Conservation (phyloP, 23 tunicate species). For the Diplosoma virens region DNA sequence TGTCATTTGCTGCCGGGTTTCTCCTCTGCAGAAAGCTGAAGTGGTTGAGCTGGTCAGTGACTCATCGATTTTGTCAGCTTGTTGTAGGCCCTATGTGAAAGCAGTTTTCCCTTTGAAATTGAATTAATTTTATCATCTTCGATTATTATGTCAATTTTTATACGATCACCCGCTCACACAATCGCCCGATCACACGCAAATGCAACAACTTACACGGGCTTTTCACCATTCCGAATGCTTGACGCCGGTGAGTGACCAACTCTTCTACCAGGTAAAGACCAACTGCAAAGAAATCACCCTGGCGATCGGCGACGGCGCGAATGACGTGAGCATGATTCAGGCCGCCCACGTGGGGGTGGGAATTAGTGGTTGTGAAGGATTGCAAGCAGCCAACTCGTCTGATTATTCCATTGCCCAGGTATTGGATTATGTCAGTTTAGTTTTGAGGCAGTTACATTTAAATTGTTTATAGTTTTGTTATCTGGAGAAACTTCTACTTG, state of each 20-base stretch:
- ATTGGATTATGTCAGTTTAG: neutral
- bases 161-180: no score
- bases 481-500: constrained; percentile 70
- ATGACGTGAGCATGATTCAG: constrained; percentile 98
- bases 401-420: constrained; percentile 97
- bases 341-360: constrained; percentile 99
- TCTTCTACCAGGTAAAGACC: constrained; percentile 65
- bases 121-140: no score
- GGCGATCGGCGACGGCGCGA: constrained; percentile 98
- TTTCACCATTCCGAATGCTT: no score
- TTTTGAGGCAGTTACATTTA: neutral
- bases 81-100: no score
- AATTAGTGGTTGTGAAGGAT: constrained; percentile 91
- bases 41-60: constrained; percentile 94
- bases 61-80: no score
- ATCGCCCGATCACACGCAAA: no score
- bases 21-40: constrained; percentile 96
- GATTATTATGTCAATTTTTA: no score
- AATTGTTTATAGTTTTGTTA: constrained; percentile 60
- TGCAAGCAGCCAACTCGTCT: constrained; percentile 97
- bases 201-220: no score
- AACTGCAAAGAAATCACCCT: constrained; percentile 78
- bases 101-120: no score
- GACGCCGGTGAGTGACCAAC: neutral
- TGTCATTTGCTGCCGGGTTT: constrained; percentile 94